Evolutionary conservation across 2,113 vertebrate species (phyloP).

Genomic region (Lophotis ruficrista): DNA sequence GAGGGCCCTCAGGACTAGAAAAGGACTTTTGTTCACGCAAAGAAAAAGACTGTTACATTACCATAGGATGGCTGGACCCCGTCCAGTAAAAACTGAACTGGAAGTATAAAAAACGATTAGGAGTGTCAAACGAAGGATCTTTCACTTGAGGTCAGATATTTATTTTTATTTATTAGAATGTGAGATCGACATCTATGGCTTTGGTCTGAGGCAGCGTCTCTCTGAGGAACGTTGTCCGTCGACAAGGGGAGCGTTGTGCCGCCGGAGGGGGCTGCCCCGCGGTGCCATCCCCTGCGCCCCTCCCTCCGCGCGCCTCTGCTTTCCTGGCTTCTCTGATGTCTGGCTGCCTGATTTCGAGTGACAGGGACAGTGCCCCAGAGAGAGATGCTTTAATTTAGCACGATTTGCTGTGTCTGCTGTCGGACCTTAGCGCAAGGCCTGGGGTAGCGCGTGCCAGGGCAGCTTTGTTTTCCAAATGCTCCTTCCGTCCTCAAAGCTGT

Average conservation of each 20-base stretch:
- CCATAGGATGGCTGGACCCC: constrained; percentile 69
- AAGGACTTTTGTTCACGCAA: constrained; percentile 79
- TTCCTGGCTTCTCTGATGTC: too few relatives aligned
- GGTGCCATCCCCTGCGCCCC: neutral
- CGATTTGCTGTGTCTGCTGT: fast-evolving
- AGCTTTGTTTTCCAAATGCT: neutral
- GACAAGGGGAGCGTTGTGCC: constrained; percentile 4
- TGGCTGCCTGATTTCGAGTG: neutral
- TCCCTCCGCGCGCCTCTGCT: fast-evolving
- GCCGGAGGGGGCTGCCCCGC: neutral
- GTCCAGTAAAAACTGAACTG: constrained; percentile 76
- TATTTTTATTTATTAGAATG: constrained; percentile 75
- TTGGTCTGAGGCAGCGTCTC: neutral
- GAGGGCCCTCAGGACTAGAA: constrained; percentile 74
- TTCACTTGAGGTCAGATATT: constrained; percentile 59
- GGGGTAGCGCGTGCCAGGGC: neutral
- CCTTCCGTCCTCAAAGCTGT: fast-evolving
- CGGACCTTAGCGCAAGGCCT: fast-evolving
- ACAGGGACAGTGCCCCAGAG: neutral
- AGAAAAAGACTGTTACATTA: constrained; percentile 60
- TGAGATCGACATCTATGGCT: constrained; percentile 49
- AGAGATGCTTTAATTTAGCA: fast-evolving
- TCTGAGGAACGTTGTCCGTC: neutral
- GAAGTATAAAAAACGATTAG: constrained; percentile 52
- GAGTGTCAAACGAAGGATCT: constrained; percentile 72